phyloP scores from a whole-genome alignment of 1,140 invertebrate species.

The Choristoneura fumiferana region DNA sequence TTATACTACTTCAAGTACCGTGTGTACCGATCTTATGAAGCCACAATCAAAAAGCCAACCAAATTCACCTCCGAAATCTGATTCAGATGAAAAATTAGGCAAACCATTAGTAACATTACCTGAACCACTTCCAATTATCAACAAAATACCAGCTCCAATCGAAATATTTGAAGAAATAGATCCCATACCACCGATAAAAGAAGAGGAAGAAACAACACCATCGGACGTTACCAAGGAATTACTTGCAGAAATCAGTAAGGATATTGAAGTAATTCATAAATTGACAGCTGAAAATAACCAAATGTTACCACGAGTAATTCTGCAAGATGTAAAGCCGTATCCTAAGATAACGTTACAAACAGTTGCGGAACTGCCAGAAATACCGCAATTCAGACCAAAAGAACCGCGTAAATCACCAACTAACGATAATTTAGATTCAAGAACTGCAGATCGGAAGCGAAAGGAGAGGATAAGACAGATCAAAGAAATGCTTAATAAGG shows the following conservation, averaged over 20 bases:
- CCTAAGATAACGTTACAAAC: slow-evolving; percentile 80
- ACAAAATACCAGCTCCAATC: slow-evolving; percentile 41
- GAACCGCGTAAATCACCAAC: slow-evolving; percentile 50
- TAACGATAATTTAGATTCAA: slow-evolving; percentile 62
- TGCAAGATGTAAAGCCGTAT: slow-evolving; percentile 76
- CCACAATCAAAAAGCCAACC: slow-evolving; percentile 74
- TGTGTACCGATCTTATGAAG: slow-evolving; percentile 41
- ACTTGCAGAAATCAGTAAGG: slow-evolving; percentile 75
- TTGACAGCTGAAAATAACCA: slow-evolving; percentile 71
- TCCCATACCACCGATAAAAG: slow-evolving; percentile 64
- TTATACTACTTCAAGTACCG: slow-evolving; percentile 53
- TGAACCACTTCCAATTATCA: slow-evolving; percentile 44
- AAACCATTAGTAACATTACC: slow-evolving; percentile 24
- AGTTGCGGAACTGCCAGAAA: slow-evolving; percentile 79
- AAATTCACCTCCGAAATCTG: slow-evolving; percentile 71
- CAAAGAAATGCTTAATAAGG: slow-evolving; percentile 81
- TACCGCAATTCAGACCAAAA: slow-evolving; percentile 78
- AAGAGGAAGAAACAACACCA: slow-evolving; percentile 63
- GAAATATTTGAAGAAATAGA: slow-evolving; percentile 64
- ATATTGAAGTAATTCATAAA: slow-evolving; percentile 77
- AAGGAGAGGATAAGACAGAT: slow-evolving; percentile 83
- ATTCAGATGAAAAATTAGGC: slow-evolving; percentile 57
- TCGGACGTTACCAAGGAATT: slow-evolving; percentile 64
- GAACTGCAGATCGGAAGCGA: slow-evolving; percentile 69
- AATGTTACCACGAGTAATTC: slow-evolving; percentile 61